These are phyloP conservation scores for Saccostrea glomerata DNA, from an alignment of 1,140 invertebrate genomes.

Conservation along the genomic window DNA sequence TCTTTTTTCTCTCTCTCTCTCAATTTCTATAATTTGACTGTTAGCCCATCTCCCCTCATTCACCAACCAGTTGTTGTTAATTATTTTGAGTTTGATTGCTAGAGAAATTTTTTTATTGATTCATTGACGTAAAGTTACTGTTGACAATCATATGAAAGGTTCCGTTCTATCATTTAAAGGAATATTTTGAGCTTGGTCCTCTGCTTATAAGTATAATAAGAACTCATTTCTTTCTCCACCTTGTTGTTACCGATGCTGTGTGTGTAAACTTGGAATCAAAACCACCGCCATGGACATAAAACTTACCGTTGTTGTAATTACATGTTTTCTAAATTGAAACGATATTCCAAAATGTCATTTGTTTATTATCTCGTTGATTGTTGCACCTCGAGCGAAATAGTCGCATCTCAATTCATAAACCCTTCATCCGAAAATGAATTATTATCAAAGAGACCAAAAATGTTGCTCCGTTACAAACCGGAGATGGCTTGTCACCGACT, in stretches of 20 bases:
- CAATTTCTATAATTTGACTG: not conserved
- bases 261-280: not conserved
- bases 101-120: not conserved
- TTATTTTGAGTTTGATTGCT: too few relatives aligned
- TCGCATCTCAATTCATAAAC: slow-evolving; percentile 34
- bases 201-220: not conserved
- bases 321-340: slow-evolving; percentile 30
- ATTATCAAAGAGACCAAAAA: slow-evolving; percentile 35
- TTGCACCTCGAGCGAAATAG: slow-evolving; percentile 12
- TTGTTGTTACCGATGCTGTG: not conserved
- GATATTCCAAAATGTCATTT: slow-evolving; percentile 29
- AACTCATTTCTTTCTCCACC: not conserved
- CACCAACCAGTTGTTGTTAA: not conserved
- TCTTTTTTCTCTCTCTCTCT: not conserved
- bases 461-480: slow-evolving; percentile 21
- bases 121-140: not conserved
- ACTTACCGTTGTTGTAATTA: slow-evolving; percentile 5
- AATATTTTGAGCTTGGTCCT: not conserved
- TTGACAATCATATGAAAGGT: not conserved
- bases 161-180: not conserved
- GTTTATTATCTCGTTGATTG: not conserved
- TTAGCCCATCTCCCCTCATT: not conserved
- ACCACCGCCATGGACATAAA: not conserved
- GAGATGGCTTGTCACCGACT: not conserved
- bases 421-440: slow-evolving; percentile 33